These are phyloP conservation scores for Carassius auratus DNA, from an alignment of 2,113 vertebrate genomes.

Conservation along the genomic window DNA sequence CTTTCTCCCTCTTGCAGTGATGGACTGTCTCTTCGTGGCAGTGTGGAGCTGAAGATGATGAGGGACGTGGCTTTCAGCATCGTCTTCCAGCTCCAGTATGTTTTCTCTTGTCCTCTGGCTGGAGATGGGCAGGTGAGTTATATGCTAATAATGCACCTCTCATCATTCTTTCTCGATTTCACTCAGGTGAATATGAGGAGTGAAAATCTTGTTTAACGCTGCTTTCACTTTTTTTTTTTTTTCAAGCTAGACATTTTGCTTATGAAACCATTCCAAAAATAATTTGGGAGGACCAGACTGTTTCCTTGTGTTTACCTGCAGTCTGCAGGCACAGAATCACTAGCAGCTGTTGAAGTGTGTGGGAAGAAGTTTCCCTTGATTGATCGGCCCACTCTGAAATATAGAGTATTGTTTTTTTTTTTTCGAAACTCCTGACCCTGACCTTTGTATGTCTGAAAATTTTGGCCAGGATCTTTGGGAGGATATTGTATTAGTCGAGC, in stretches of 20 bases:
- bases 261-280: slow-evolving; percentile 1
- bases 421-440: neutral
- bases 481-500: neutral
- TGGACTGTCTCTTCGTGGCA: slow-evolving; percentile 83
- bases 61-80: slow-evolving; percentile 76
- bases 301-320: slow-evolving; percentile 10
- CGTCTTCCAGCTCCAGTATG: slow-evolving; percentile 90
- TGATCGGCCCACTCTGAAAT: neutral
- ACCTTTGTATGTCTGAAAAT: neutral
- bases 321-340: neutral
- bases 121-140: slow-evolving; percentile 76
- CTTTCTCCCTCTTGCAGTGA: slow-evolving; percentile 59
- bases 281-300: neutral
- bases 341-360: neutral
- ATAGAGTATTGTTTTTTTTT: neutral
- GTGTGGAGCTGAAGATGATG: slow-evolving; percentile 85
- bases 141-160: neutral
- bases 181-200: neutral
- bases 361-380: neutral
- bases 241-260: neutral
- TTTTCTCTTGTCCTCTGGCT: slow-evolving; percentile 75
- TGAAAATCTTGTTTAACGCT: neutral
- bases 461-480: neutral
- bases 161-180: neutral
- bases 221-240: neutral